Base-by-base conservation (phyloP, 2,113 vertebrate species). In the Larimichthys polyactis region DNA sequence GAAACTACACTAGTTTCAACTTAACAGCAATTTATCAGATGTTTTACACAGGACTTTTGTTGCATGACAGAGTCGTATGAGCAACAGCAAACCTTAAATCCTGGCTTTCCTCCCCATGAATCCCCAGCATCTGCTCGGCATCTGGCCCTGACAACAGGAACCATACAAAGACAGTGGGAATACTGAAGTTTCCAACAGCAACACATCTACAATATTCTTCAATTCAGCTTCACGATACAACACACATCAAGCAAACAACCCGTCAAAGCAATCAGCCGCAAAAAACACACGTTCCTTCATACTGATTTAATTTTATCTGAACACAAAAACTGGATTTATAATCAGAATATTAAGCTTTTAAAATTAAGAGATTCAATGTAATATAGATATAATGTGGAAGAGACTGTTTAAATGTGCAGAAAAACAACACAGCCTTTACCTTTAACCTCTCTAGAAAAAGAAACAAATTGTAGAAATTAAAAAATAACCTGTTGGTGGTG, bases 71-170 rank as follows among this genome's bases (percentile, higher is more conserved):
- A 92, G 95, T 66, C 95, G 94, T 32, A 90, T 96, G 73, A 94
- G 95, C 48, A 85, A 81, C 40, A 79, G 40, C 57, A 68, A 70
- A 32, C 46, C 51, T 69, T 62, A 75, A 72, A 78, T 43, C 48
- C 64, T 3, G 3, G 60, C 48, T 71, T 54, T 70, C 87, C 84
- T 82, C 95, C 64, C 83, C 71, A 67, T 93, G 93, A 68, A 90
- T 95, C 49, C 94, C 94, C 57, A 29, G 71, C 92, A 43, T 97
- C 96, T 75, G 93, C 96, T 32, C 93, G 95, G 92, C 96, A 97
- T 76, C 92, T 97, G 58, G 96, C 93, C n/a, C 88, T 95, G 40
- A 57, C 94, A 97, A 90, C 96, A 95, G 77, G 96, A 96, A 51
- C 24, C 48, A 43, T 59, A n/a, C 62, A 44, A 10, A n/a, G 67